Evolutionary conservation across 2,888 invertebrate genomes (phyloP).

Genomic region (Atethmia centrago): DNA sequence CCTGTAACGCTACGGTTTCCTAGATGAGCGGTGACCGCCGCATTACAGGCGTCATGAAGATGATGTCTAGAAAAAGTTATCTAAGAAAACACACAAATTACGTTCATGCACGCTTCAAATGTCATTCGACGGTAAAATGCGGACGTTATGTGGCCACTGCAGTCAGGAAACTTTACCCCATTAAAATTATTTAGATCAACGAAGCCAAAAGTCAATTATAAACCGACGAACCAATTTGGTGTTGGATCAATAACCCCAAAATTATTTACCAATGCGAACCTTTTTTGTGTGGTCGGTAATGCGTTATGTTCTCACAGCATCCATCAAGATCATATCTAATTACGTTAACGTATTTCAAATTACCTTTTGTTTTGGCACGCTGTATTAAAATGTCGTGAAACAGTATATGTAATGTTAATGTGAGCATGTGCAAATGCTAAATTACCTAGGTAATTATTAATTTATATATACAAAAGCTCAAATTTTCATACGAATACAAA

Average conservation of each 20-base stretch:
- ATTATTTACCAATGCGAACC: slow-evolving; percentile 58
- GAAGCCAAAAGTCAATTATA: slow-evolving; percentile 49
- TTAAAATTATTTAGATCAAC: slow-evolving; percentile 33
- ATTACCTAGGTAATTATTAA: not conserved
- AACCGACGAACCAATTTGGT: slow-evolving; percentile 44
- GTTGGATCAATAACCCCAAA: slow-evolving; percentile 67
- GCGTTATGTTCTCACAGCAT: slow-evolving; percentile 73
- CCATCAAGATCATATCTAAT: slow-evolving; percentile 80
- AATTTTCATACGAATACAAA: not conserved
- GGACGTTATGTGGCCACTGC: no score
- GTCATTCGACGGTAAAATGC: no score
- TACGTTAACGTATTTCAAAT: slow-evolving; percentile 76
- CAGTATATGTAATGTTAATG: not conserved
- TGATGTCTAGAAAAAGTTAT: no score
- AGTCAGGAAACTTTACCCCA: slow-evolving; percentile 5
- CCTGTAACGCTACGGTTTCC: no score
- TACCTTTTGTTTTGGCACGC: slow-evolving; percentile 68
- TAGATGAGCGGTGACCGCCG: no score
- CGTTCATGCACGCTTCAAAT: no score
- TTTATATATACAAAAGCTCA: not conserved
- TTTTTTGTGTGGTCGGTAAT: slow-evolving; percentile 65
- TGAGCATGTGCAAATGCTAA: slow-evolving; percentile 10
- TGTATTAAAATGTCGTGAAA: slow-evolving; percentile 40
- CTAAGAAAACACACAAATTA: no score
- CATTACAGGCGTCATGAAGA: no score